phyloP scores from a whole-genome alignment of 2,888 invertebrate genomes.

The Kryphioiulus occultus region DNA sequence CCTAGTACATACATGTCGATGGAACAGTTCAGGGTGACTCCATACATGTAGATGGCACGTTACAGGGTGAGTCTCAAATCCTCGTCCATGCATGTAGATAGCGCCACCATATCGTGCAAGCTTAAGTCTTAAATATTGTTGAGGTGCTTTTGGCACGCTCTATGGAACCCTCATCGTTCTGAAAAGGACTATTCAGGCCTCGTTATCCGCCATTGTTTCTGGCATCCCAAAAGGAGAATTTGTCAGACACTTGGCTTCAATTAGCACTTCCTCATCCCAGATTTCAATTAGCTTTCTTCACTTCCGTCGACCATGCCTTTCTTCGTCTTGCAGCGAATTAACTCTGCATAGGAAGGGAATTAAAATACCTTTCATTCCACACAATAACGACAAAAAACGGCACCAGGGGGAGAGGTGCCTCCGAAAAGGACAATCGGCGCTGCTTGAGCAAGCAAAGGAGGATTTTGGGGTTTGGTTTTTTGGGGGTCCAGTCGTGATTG shows the following conservation, averaged over 20 bases:
- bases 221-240: not conserved
- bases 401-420: slow-evolving; percentile 16
- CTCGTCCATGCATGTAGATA: not conserved
- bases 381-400: slow-evolving; percentile 21
- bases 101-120: not conserved
- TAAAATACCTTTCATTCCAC: not conserved
- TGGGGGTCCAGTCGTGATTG: not conserved
- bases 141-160: too few species aligned
- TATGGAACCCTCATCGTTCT: too few species aligned
- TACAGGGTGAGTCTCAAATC: not conserved
- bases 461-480: slow-evolving; percentile 1
- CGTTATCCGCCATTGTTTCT: slow-evolving; percentile 6
- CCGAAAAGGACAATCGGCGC: not conserved
- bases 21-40: not conserved
- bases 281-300: not conserved
- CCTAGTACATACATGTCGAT: not conserved
- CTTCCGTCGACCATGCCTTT: not conserved
- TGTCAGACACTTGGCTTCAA: slow-evolving; percentile 11
- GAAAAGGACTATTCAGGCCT: not conserved
- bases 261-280: slow-evolving; percentile 2
- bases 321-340: not conserved
- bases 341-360: not conserved
- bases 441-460: not conserved
- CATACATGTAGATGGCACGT: not conserved
- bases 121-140: not conserved